Evolutionary conservation across 2,113 vertebrate species (phyloP), one percentile per base, ranked within the genome.

Genomic region (Centrocercus urophasianus): DNA sequence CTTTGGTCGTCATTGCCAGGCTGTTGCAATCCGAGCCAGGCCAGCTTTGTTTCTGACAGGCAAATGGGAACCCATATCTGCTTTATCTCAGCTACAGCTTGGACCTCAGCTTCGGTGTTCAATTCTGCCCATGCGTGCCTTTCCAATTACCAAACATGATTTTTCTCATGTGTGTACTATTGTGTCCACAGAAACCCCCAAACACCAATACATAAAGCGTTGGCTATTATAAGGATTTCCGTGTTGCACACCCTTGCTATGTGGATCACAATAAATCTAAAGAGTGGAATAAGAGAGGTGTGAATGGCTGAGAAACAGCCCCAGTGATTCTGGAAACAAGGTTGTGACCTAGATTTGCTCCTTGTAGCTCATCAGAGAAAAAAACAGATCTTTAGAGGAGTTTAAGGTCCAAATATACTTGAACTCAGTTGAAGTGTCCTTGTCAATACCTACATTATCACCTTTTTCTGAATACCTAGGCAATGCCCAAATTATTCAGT

Each of bases 141-240:
- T 65, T n/a, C 19, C 71, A 1, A 75, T 56, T 56, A 83, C 19
- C 1, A 4, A 48, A 30, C 8, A 13, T 32, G 9, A 47, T 4
- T 60, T 84, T 76, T 66, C 34, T 25, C 14, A 73, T 36, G 73
- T 42, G 8, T 8, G 79, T 25, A 40, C 25, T 15, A 36, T 69
- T 74, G 32, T 15, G 8, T 70, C 32, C 54, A 6, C 27, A 89
- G 36, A 76, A 75, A 21, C 1, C 1, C 10, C 4, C 4, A 76
- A 22, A 32, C 2, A 48, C 22, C 52, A 76, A 4, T 42, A 86
- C 83, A 82, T 12, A 67, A 71, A 42, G 0, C 25, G 6, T 47
- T 60, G 18, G 1, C 8, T 50, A 6, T 14, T 60, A 16, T 9
- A 86, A 54, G 79, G 3, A 11, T 13, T 5, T 0, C 4, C 4